Conservation (phyloP, 2,888 invertebrate genomes). For the Liposcelis brunnea region DNA sequence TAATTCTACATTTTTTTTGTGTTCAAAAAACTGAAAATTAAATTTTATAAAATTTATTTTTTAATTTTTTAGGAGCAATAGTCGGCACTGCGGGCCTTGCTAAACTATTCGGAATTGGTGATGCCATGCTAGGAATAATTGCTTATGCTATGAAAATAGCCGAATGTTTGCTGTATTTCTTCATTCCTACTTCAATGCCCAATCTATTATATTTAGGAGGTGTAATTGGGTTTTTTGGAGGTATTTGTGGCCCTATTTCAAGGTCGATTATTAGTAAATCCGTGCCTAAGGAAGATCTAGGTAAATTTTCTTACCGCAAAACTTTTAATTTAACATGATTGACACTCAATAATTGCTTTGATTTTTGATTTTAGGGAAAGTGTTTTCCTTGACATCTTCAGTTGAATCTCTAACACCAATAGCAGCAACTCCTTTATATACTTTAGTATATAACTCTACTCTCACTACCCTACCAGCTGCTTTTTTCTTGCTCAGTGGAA, state of each 20-base stretch:
- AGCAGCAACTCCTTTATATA: background rate
- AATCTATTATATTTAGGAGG: conserved; percentile 14
- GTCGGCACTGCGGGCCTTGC: too few species aligned
- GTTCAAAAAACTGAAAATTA: too few species aligned
- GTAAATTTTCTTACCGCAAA: background rate
- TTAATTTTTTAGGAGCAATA: too few species aligned
- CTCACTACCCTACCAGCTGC: background rate
- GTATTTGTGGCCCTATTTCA: background rate
- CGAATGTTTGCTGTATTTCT: background rate
- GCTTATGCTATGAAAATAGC: background rate
- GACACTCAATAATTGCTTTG: too few species aligned
- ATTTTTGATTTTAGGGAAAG: background rate
- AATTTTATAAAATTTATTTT: too few species aligned
- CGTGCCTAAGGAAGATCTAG: background rate
- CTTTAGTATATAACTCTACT: background rate
- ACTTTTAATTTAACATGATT: too few species aligned
- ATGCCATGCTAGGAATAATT: background rate
- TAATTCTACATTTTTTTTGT: too few species aligned
- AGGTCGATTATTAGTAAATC: background rate
- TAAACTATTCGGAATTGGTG: too few species aligned
- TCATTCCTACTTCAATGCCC: conserved; percentile 28
- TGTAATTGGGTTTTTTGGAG: background rate
- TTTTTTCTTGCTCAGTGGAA: background rate
- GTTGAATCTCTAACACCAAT: background rate
- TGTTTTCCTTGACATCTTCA: background rate